Percentiles rank a stretch among this genome's conserved stretches.
These are phyloP conservation scores for Rhinatrema bivittatum DNA, from an alignment of 2,797 vertebrate genomes.

Conservation along the genomic window DNA sequence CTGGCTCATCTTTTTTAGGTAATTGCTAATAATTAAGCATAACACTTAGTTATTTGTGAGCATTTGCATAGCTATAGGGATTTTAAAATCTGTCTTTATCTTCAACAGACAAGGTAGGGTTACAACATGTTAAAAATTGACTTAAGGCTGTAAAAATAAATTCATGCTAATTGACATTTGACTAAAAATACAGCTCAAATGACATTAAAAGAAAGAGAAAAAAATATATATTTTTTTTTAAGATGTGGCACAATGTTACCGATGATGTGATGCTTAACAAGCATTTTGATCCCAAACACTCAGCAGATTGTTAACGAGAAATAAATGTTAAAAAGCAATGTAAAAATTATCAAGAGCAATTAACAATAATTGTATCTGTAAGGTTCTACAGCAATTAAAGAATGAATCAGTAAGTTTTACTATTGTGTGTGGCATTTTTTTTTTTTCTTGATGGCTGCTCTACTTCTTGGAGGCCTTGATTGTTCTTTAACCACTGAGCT, in stretches of 20 bases:
- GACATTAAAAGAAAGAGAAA: constrained; percentile 8
- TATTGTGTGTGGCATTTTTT: background rate
- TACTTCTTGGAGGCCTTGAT: background rate
- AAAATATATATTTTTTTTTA: background rate
- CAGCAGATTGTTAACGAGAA: constrained; percentile 17
- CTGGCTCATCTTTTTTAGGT: constrained; percentile 3
- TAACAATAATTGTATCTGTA: constrained; percentile 23
- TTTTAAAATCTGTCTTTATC: background rate
- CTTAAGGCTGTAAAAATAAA: constrained; percentile 3
- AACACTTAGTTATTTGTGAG: constrained; percentile 2
- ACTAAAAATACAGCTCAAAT: constrained; percentile 8
- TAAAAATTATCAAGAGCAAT: constrained; percentile 35
- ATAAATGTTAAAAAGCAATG: constrained; percentile 11
- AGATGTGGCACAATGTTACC: background rate
- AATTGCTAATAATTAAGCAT: constrained; percentile 17
- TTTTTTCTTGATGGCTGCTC: background rate
- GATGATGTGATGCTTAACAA: background rate
- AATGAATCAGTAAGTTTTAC: background rate
- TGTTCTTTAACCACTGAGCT: too few species aligned
- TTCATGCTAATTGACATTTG: constrained; percentile 3
- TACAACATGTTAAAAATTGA: constrained; percentile 4
- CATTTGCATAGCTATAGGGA: background rate
- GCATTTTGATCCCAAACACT: constrained; percentile 10
- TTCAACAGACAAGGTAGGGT: background rate
- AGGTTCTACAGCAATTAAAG: constrained; percentile 29